Base-by-base conservation (phyloP, 2,888 invertebrate genomes). In the Physocephala rufipes region DNA sequence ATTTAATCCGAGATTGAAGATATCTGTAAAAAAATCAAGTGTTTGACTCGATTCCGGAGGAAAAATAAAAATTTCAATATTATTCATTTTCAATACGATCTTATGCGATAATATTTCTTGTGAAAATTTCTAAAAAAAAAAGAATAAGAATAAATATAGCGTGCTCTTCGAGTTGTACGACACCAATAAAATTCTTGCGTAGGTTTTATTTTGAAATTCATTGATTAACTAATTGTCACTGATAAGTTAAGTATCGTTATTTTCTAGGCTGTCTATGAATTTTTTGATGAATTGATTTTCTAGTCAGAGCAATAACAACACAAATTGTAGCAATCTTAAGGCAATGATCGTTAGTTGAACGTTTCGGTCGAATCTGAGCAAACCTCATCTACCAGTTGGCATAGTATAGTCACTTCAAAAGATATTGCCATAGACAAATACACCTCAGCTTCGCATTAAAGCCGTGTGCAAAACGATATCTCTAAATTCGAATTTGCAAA, bases 401-500 rank as follows among this genome's bases (percentile, higher is more conserved):
- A 30, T 9, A 49, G 26, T 26, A 30, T 47, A 47, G 47, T 30
- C 61, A 2, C 49, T 49, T 21, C 28, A 61, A 58, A 58, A 36
- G 24, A 51, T 47, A 21, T 55, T 4, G 28, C 30, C 19, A 51
- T 68, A 24, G 43, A 43, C 73, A 71, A 65, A 70, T 70, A 71
- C 73, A 73, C 51, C 65, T 68, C 45, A 24, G 61, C 15, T 65
- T 15, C n/a, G 15, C 12, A 15, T 67, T 63, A 45, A 69, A 24
- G 67, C 26, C 71, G 73, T 68, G 71, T 66, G 71, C 71, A 73
- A 55, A n/a, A 19, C 24, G 12, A n/a, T 12, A 55, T 55, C 21
- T 55, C 5, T 3, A 2, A 21, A 13, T 36, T 36, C 36, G 36
- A 4, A 7, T 9, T 36, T 4, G 5, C 5, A 36, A 36, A 36